A percentile compares a stretch with the other conserved stretches of the same genome.
Conservation (phyloP, 2,888 invertebrate genomes). For the Aleiodes testaceus region DNA sequence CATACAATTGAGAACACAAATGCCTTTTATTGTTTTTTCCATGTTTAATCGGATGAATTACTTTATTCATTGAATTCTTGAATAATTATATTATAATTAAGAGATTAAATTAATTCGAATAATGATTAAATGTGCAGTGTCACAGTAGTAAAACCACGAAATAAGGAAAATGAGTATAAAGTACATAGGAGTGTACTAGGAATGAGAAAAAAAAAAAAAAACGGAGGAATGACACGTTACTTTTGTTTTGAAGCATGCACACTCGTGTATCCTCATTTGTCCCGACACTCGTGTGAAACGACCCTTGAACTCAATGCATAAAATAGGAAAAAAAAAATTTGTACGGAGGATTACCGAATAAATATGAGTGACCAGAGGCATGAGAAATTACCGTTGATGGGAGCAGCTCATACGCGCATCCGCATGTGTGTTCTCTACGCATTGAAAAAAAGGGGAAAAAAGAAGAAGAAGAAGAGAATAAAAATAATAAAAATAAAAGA, state of each 20-base stretch:
- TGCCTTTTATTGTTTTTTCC: not conserved
- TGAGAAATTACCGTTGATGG: slow-evolving; percentile 45
- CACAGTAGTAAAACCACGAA: slow-evolving; percentile 8
- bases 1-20: slow-evolving; percentile 39
- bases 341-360: not conserved
- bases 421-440: slow-evolving; percentile 26
- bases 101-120: too few species aligned
- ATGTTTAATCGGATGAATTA: not conserved
- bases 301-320: slow-evolving; percentile 38
- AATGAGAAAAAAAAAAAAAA: not conserved
- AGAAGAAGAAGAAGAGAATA: slow-evolving; percentile 10
- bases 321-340: not conserved
- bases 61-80: not conserved
- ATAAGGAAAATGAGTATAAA: not conserved
- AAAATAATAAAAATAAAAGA: slow-evolving; percentile 34
- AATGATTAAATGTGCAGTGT: not conserved
- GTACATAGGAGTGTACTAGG: slow-evolving; percentile 3
- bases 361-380: not conserved
- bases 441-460: not conserved
- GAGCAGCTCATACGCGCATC: slow-evolving; percentile 42
- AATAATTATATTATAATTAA: not conserved
- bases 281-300: slow-evolving; percentile 43
- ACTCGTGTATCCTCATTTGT: slow-evolving; percentile 18
- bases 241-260: not conserved
- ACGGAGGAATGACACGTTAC: not conserved